Base-by-base conservation (phyloP, 2,888 invertebrate genomes). In the Nomada fabriciana region DNA sequence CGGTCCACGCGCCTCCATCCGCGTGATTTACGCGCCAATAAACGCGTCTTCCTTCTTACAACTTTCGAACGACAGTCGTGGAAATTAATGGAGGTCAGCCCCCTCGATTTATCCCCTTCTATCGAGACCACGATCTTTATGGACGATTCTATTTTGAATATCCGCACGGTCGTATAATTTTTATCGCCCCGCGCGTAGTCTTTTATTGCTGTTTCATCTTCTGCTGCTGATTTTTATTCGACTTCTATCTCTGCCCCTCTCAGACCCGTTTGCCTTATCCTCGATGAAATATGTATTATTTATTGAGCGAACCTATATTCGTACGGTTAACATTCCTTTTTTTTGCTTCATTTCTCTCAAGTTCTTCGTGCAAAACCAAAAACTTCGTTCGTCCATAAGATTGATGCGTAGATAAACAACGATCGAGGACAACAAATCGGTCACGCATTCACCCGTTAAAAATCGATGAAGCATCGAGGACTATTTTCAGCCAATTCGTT, bases 41-140 rank as follows among this genome's bases (percentile, higher is more conserved):
- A 84, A 65, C 36, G 23, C 23, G 50, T 55, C 70, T 29, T 75
- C 75, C 63, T 57, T 55, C 55, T 72, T 76, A 69, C 67, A 76
- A 75, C 74, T 75, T 72, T 74, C 59, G 52, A 80, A 71, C 68
- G 71, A 73, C 57, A 70, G 53, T 57, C 25, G 47, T 29, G 50
- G 74, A 72, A 77, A 85, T 85, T 85, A 77, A 86, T 80, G 86
- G 83, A 71, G 80, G 74, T 71, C 82, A 70, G 55, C 43, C 59
- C 60, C 52, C 60, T 82, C 72, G 79, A 85, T 67, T 82, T 82
- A 69, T 79, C 79, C 76, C 50, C 23, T 20, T 20, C 59, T 61
- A 82, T 76, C 78, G 73, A 43, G 47, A 47, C 43, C 20, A 43
- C 61, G 29, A 75, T 85, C 85, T 78, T 73, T 63, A 55, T 57